A percentile compares a stretch with the other conserved stretches of the same genome.
phyloP scores from a whole-genome alignment of 2,113 vertebrate genomes.

The Platycercus adscitus region DNA sequence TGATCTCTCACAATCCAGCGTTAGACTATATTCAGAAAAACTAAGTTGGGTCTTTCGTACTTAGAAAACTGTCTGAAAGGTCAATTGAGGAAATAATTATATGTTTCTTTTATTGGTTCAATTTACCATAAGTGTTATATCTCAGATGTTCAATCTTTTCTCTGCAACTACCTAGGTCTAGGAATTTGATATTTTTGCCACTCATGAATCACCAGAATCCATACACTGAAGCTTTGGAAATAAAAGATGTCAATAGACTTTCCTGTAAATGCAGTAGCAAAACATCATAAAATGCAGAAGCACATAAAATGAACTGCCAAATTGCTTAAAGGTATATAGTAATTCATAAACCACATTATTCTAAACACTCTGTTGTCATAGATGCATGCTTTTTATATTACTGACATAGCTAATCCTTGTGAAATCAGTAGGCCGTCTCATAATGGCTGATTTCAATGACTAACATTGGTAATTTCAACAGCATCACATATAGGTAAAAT shows the following conservation, averaged over 20 bases:
- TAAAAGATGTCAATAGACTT: neutral
- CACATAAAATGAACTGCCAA: neutral
- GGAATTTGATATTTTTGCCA: neutral
- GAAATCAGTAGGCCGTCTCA: neutral
- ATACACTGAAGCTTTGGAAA: neutral
- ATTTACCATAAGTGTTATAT: neutral
- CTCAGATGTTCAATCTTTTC: neutral
- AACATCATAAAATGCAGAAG: neutral
- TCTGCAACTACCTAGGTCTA: neutral
- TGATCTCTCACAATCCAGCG: neutral
- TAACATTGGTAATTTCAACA: neutral
- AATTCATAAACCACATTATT: neutral
- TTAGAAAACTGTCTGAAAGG: neutral
- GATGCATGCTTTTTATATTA: neutral
- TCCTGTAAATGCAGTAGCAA: neutral
- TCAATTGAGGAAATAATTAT: neutral
- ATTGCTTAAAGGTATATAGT: neutral
- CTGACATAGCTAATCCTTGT: neutral
- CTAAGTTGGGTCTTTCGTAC: neutral
- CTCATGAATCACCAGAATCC: neutral
- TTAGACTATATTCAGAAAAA: neutral
- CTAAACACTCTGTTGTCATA: neutral
- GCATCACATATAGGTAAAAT: neutral
- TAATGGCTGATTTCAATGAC: neutral
- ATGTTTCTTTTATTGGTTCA: neutral